Conservation (phyloP, 1,140 invertebrate genomes). For the Drosophila arizonae region DNA sequence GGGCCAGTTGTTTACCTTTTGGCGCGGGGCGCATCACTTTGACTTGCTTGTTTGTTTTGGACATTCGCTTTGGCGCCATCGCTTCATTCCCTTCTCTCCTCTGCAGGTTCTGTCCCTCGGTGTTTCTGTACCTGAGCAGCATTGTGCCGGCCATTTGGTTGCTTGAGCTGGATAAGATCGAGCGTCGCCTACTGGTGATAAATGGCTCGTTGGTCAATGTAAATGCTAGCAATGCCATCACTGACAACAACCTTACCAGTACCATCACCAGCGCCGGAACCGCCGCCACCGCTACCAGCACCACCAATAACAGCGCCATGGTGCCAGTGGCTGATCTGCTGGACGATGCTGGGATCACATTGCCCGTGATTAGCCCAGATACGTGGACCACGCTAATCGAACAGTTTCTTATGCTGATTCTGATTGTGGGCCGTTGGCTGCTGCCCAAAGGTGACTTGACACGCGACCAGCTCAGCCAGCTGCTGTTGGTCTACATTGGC, state of each 20-base stretch:
- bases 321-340: constrained; percentile 58
- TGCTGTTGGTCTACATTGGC: constrained; percentile 93
- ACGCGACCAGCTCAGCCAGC: constrained; percentile 94
- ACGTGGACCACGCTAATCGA: constrained; percentile 94
- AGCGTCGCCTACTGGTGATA: constrained; percentile 83
- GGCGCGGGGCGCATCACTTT: constrained; percentile 59
- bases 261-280: constrained; percentile 83
- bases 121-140: constrained; percentile 91
- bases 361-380: constrained; percentile 84
- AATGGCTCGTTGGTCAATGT: constrained; percentile 26
- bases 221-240: constrained; percentile 33
- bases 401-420: constrained; percentile 93
- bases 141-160: constrained; percentile 94
- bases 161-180: constrained; percentile 92
- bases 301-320: constrained; percentile 84
- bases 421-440: constrained; percentile 95
- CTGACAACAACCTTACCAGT: constrained; percentile 83
- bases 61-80: constrained; percentile 35
- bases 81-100: constrained; percentile 12
- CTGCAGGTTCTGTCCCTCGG: constrained; percentile 92
- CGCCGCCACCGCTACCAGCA: not conserved
- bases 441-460: constrained; percentile 95
- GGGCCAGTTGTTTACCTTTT: constrained; percentile 69
- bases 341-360: constrained; percentile 62
- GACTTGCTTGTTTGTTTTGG: constrained; percentile 63